phyloP scores from a whole-genome alignment of 64 coral and sea anemone species.

The Dendrophyllia cribrosa region DNA sequence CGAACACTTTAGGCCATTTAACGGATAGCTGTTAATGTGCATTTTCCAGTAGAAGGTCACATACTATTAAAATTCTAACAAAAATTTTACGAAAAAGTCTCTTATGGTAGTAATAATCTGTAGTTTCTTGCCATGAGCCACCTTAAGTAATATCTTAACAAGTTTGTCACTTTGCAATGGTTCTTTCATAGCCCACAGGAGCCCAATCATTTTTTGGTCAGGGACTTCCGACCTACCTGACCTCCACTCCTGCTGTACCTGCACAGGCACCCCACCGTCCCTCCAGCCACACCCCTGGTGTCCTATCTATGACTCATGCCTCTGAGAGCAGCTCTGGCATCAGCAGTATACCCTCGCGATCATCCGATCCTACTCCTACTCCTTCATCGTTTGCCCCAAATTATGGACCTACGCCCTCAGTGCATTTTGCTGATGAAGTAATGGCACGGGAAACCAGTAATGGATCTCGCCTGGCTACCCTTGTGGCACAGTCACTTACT shows the following conservation, averaged over 20 bases:
- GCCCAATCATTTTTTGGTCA: conserved; percentile 74
- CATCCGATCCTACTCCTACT: conserved; percentile 56
- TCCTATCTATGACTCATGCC: conserved; percentile 71
- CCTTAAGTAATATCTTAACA: no score
- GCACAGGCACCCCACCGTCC: conserved; percentile 3
- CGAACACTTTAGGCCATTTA: no score
- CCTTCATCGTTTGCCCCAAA: conserved; percentile 68
- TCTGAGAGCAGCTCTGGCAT: conserved; percentile 89
- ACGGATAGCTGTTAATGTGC: no score
- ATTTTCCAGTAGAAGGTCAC: no score
- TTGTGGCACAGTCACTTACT: conserved; percentile 84
- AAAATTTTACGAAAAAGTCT: no score
- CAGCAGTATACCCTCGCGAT: conserved; percentile 72
- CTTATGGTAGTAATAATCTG: no score
- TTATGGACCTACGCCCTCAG: conserved; percentile 61
- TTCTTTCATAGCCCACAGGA: neutral
- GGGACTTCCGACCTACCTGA: conserved; percentile 78
- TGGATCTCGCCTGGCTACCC: conserved; percentile 61
- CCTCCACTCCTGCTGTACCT: conserved; percentile 82
- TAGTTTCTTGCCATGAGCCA: no score
- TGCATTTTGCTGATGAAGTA: conserved; percentile 87
- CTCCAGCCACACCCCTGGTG: conserved; percentile 34
- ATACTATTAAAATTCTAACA: no score
- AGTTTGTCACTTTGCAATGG: neutral
- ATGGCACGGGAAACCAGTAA: conserved; percentile 24